phyloP scores from a whole-genome alignment of 2,888 invertebrate genomes.

The Agrochola macilenta region DNA sequence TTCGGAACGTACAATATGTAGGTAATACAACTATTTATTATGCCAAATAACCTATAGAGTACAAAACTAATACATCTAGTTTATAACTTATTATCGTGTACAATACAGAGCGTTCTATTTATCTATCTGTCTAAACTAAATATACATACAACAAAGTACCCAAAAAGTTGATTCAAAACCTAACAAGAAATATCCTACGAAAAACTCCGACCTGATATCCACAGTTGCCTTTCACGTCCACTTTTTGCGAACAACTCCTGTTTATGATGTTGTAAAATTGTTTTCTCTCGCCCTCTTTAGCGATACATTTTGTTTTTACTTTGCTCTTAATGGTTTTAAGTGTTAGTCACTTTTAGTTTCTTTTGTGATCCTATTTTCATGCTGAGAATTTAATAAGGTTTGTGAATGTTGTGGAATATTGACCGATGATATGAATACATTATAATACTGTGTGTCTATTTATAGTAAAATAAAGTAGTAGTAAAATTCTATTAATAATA shows the following conservation, averaged over 20 bases:
- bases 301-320: slow-evolving; percentile 59
- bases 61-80: neutral
- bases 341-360: slow-evolving; percentile 45
- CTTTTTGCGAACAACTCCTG: slow-evolving; percentile 56
- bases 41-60: neutral
- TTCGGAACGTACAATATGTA: neutral
- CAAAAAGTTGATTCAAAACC: neutral
- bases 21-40: neutral
- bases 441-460: no score
- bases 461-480: no score
- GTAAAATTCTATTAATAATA: no score
- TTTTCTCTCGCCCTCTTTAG: slow-evolving; percentile 52
- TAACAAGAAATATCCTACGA: slow-evolving; percentile 9
- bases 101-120: neutral
- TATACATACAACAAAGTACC: no score
- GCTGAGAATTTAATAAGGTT: slow-evolving; percentile 39
- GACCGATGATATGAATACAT: neutral
- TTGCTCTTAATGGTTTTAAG: slow-evolving; percentile 56
- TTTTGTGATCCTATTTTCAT: slow-evolving; percentile 48
- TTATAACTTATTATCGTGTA: neutral
- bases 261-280: slow-evolving; percentile 61
- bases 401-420: slow-evolving; percentile 9
- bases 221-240: slow-evolving; percentile 36
- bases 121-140: neutral
- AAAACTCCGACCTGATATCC: slow-evolving; percentile 24